Evolutionary conservation across 2,113 vertebrate genomes (phyloP).

Genomic region (Pteronura brasiliensis): DNA sequence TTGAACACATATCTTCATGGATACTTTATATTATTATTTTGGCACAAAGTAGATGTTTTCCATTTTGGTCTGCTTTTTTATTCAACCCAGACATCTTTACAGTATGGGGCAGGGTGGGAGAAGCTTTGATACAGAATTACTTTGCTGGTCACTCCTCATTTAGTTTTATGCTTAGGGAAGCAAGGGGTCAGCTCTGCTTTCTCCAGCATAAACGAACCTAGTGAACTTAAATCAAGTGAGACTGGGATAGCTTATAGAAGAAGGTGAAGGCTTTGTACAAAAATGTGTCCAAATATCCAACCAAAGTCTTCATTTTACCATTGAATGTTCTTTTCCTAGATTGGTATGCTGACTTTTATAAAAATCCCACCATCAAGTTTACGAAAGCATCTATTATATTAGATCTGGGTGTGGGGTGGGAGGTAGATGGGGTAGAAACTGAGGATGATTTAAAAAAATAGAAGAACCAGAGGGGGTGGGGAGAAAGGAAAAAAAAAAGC

Average conservation of each 20-base stretch:
- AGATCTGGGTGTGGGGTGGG: not conserved
- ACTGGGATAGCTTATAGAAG: not conserved
- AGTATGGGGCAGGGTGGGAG: accelerated
- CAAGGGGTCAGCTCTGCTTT: not conserved
- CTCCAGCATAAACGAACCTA: not conserved
- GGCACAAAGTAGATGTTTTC: not conserved
- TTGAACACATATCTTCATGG: slow-evolving; percentile 28
- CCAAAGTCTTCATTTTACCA: not conserved
- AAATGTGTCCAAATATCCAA: not conserved
- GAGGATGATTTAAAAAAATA: slow-evolving; percentile 10
- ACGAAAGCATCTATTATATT: not conserved
- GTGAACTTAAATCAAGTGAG: not conserved
- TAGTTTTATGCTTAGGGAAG: not conserved
- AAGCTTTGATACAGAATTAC: not conserved
- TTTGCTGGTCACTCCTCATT: not conserved
- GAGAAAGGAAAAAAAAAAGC: not conserved
- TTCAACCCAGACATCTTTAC: not conserved
- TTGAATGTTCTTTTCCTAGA: not conserved
- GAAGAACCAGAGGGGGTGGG: not conserved
- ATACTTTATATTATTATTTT: not conserved
- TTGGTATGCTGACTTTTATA: not conserved
- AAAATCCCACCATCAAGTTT: not conserved
- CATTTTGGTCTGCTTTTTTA: not conserved
- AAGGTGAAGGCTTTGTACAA: not conserved
- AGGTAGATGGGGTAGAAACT: not conserved